A percentile compares a stretch with the other conserved stretches of the same genome.
phyloP scores from a whole-genome alignment of 2,888 invertebrate species.

The Agonopterix arenella region DNA sequence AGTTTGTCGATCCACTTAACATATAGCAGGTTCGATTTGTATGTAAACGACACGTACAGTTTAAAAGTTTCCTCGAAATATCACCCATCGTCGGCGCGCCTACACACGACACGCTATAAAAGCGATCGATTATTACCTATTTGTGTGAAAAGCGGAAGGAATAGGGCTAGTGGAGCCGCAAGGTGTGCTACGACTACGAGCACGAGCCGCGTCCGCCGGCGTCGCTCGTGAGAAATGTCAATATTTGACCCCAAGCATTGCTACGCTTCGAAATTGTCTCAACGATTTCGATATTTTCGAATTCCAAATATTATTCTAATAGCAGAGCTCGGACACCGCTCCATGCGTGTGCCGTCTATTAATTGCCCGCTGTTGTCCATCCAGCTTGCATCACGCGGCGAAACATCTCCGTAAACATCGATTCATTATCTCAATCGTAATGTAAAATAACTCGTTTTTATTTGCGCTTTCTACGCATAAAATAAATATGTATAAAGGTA shows the following conservation, averaged over 20 bases:
- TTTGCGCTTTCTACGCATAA: conserved; percentile 73
- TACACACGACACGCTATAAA: conserved; percentile 65
- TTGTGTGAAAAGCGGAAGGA: conserved; percentile 75
- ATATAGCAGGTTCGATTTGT: conserved; percentile 36
- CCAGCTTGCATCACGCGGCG: conserved; percentile 34
- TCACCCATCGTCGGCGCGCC: conserved; percentile 49
- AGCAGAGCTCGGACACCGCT: conserved; percentile 31
- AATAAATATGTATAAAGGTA: conserved; percentile 69
- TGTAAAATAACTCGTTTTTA: conserved; percentile 64
- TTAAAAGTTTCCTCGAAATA: conserved; percentile 64
- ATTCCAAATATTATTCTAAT: conserved; percentile 59
- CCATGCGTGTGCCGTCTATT: conserved; percentile 5
- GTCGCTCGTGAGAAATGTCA: conserved; percentile 72
- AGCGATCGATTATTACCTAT: conserved; percentile 75
- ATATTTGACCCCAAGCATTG: conserved; percentile 62
- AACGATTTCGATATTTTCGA: conserved; percentile 69
- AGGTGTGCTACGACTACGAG: conserved; percentile 40
- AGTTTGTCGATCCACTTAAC: conserved; percentile 61
- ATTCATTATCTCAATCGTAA: conserved; percentile 62
- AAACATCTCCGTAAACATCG: conserved; percentile 42
- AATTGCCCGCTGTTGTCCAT: conserved; percentile 20
- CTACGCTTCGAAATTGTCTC: conserved; percentile 72
- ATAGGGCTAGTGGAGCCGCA: conserved; percentile 38
- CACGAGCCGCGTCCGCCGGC: conserved; percentile 53
- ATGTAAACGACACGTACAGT: conserved; percentile 48